A percentile compares a stretch with the other conserved stretches of the same genome.
These are phyloP conservation scores for Esox niger DNA, from an alignment of 2,113 vertebrate species.

Conservation along the genomic window DNA sequence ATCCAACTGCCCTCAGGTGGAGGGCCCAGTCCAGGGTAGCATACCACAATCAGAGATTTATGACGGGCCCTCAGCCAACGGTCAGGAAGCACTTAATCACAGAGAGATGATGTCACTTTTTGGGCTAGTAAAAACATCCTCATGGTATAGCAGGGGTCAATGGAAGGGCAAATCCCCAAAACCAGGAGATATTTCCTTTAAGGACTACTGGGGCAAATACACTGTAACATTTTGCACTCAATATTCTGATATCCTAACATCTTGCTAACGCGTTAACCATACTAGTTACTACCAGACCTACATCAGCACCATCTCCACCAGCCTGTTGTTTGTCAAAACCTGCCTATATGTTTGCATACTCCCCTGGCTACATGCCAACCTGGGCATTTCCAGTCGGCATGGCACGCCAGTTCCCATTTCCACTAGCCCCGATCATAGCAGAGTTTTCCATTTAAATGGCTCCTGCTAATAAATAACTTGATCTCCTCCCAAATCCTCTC, in stretches of 20 bases:
- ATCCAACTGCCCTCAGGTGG: background rate
- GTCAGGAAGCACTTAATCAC: slow-evolving; percentile 35
- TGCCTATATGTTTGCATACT: slow-evolving; percentile 45
- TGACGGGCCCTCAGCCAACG: background rate
- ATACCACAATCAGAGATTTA: slow-evolving; percentile 22
- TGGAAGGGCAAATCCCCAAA: background rate
- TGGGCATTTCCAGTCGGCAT: slow-evolving; percentile 68
- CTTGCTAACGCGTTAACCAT: slow-evolving; percentile 37
- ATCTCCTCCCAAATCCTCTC: slow-evolving; percentile 76
- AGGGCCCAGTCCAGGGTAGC: too few relatives aligned
- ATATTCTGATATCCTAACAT: slow-evolving; percentile 54
- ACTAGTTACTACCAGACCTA: too few relatives aligned
- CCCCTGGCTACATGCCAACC: slow-evolving; percentile 59
- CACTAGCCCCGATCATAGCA: slow-evolving; percentile 60
- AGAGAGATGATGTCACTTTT: slow-evolving; percentile 47
- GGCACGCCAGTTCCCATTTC: slow-evolving; percentile 73
- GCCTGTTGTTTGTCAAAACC: slow-evolving; percentile 22
- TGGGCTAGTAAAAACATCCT: slow-evolving; percentile 21
- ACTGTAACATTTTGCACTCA: slow-evolving; percentile 39
- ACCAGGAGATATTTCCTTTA: too few relatives aligned
- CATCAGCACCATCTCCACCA: slow-evolving; percentile 41
- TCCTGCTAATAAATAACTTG: slow-evolving; percentile 75
- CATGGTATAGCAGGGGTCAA: slow-evolving; percentile 5
- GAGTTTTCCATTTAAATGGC: slow-evolving; percentile 68
- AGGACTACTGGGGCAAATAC: too few relatives aligned